These are phyloP conservation scores for Dynastes tityus DNA, from an alignment of 2,888 invertebrate species.

Conservation along the genomic window DNA sequence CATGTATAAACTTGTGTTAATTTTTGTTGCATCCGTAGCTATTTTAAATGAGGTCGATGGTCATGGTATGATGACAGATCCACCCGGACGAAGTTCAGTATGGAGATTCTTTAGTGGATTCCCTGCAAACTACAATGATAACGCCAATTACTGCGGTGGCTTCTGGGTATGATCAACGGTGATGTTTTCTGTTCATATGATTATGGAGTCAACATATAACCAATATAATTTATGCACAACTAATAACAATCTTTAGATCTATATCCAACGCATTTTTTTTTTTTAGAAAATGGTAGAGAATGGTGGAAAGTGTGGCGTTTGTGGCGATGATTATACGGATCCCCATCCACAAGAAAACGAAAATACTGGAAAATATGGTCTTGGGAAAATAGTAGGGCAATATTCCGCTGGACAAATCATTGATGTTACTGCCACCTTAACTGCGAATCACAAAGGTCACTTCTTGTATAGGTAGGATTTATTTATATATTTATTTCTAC, in stretches of 20 bases:
- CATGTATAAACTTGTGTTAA: slow-evolving; percentile 11
- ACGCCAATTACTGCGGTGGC: slow-evolving; percentile 73
- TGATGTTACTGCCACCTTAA: slow-evolving; percentile 64
- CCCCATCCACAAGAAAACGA: slow-evolving; percentile 68
- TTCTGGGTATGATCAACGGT: slow-evolving; percentile 62
- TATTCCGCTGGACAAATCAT: slow-evolving; percentile 65
- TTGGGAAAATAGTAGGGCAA: slow-evolving; percentile 66
- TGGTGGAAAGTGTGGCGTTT: slow-evolving; percentile 67
- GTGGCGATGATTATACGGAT: slow-evolving; percentile 67
- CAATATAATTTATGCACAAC: not conserved
- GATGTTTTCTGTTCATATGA: not conserved
- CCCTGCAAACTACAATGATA: slow-evolving; percentile 72
- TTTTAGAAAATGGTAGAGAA: slow-evolving; percentile 49
- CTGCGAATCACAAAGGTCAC: slow-evolving; percentile 68
- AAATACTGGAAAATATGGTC: slow-evolving; percentile 70
- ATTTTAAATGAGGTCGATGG: slow-evolving; percentile 61
- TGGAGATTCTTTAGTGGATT: slow-evolving; percentile 71
- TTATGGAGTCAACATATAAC: not conserved
- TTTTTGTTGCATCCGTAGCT: not conserved
- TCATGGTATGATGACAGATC: slow-evolving; percentile 73
- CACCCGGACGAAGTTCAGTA: slow-evolving; percentile 72
- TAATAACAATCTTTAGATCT: not conserved
- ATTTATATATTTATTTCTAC: not conserved
- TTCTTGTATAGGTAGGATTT: slow-evolving; percentile 61
- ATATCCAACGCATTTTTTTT: not conserved